A percentile compares a stretch with the other conserved stretches of the same genome.
Conservation (phyloP, 2,113 vertebrate species). For the Eretmochelys imbricata region DNA sequence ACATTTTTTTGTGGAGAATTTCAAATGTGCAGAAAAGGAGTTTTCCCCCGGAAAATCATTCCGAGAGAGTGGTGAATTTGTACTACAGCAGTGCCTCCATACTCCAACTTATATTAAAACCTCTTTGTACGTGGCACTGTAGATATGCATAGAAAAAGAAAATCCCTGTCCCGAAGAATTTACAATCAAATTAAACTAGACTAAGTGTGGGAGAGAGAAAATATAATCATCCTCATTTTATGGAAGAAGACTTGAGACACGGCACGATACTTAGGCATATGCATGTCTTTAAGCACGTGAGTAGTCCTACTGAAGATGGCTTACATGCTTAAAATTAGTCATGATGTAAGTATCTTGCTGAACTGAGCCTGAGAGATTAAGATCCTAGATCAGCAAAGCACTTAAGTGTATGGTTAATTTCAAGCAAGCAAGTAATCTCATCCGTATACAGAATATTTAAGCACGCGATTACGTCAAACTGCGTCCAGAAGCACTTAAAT, state of each 20-base stretch:
- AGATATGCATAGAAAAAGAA: background rate
- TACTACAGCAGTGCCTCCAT: background rate
- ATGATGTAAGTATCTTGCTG: background rate
- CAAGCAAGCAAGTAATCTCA: background rate
- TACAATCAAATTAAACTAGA: background rate
- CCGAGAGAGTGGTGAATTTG: background rate
- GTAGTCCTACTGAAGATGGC: background rate
- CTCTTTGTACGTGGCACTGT: background rate
- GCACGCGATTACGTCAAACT: no score
- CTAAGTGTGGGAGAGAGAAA: background rate
- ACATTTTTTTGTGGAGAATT: no score
- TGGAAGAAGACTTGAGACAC: background rate
- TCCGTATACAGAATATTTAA: background rate
- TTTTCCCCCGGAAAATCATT: background rate
- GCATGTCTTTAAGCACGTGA: background rate
- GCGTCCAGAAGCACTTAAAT: no score
- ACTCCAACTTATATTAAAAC: background rate
- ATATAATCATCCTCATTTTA: background rate
- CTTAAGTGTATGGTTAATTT: background rate
- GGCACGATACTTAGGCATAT: background rate
- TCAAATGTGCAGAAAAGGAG: background rate
- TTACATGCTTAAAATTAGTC: background rate
- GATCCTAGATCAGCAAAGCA: background rate
- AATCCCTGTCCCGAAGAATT: background rate
- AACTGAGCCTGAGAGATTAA: background rate